Base-by-base conservation (phyloP, 2,113 vertebrate species). In the Mellivora capensis region DNA sequence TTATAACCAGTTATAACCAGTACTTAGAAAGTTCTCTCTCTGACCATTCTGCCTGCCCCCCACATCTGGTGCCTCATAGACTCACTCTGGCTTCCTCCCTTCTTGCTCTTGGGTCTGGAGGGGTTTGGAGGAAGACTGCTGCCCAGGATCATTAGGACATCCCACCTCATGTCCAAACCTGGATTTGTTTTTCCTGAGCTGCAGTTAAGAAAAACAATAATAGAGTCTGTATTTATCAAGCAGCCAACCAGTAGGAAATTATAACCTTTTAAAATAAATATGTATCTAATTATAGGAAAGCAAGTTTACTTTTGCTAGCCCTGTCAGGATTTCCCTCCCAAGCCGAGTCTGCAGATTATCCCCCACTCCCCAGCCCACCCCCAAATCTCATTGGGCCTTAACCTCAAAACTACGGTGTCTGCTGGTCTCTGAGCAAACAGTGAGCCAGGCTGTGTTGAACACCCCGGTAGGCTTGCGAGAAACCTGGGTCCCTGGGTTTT, bases 201-300 rank as follows among this genome's bases (percentile, higher is more conserved):
- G 44, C 90, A 96, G 81, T 93, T 91, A 71, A 71, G 64, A 39
- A 69, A 85, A 90, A 88, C 7, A 89, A 61, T 47, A 79, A 82
- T 47, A 93, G 94, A 86, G 62, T 96, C 72, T 52, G 64, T 96
- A 92, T 97, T 97, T 96, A 98, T 96, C 93, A 97, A 95, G 92
- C 91, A 86, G 86, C 76, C 90, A 90, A 90, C 94, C 81, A 92
- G 96, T 83, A 90, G 95, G 96, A 96, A 98, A 97, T 98, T 98
- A 97, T 88, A 96, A 94, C 96, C 97, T 87, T 97, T 96, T 90
- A 88, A 97, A 97, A 96, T 97, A 97, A 98, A 98, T 97, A 97
- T 96, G 93, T 87, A 59, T 88, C 96, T 97, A 98, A 98, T 96
- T 97, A 97, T 96, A 97, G 98, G 96, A 81, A 87, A 86, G 95